Percentiles rank a stretch among this genome's conserved stretches.
phyloP scores from a whole-genome alignment of 1,140 invertebrate genomes.

The Laupala kohalensis region DNA sequence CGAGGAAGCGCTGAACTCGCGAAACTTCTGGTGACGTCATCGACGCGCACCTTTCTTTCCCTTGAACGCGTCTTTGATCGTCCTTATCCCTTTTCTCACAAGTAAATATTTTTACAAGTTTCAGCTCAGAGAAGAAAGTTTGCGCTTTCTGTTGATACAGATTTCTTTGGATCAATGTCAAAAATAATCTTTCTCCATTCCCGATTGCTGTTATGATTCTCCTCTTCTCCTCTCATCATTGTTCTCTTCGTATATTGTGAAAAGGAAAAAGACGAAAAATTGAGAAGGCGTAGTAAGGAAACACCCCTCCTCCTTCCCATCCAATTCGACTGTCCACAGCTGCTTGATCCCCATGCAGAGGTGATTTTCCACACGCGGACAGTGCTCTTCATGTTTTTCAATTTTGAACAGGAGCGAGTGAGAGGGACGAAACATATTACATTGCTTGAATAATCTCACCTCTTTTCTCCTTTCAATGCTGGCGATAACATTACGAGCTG shows the following conservation, averaged over 20 bases:
- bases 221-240: neutral
- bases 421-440: neutral
- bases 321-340: neutral
- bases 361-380: neutral
- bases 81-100: neutral
- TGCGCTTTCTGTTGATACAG: neutral
- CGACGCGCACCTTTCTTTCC: neutral
- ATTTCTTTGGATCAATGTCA: neutral
- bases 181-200: neutral
- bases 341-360: neutral
- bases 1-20: too few relatives aligned
- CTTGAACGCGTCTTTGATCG: neutral
- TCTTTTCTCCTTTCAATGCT: neutral
- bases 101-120: neutral
- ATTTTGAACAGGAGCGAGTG: neutral
- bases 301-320: neutral
- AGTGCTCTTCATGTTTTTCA: neutral
- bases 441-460: neutral
- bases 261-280: neutral
- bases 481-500: too few relatives aligned
- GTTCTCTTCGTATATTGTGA: neutral
- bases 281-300: neutral
- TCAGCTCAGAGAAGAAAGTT: neutral
- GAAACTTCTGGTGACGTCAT: too few relatives aligned
- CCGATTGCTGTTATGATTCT: neutral